Conservation (phyloP, 2,797 vertebrate genomes). For the Spea hammondii region DNA sequence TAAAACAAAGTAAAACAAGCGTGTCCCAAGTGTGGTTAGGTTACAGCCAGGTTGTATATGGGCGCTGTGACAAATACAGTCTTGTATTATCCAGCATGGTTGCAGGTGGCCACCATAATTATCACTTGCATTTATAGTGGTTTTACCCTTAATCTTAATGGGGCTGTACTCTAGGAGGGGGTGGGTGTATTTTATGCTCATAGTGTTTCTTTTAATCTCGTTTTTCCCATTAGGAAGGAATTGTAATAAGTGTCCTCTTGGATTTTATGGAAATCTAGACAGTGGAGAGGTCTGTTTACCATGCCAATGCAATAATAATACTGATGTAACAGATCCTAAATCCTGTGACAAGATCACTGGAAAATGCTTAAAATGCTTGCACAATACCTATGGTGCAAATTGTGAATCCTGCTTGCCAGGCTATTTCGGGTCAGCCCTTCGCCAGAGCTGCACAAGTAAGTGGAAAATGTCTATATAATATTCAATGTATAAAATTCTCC, state of each 20-base stretch:
- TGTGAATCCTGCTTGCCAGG: constrained; percentile 83
- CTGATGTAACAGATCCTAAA: constrained; percentile 65
- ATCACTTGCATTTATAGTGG: too few species aligned
- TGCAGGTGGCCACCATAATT: too few species aligned
- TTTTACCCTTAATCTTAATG: too few species aligned
- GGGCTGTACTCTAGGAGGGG: too few species aligned
- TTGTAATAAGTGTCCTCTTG: constrained; percentile 74
- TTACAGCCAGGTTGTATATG: too few species aligned
- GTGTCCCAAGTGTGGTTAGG: too few species aligned
- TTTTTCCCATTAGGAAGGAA: constrained; percentile 65
- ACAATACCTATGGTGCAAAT: constrained; percentile 74
- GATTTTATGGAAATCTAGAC: constrained; percentile 74
- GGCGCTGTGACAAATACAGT: too few species aligned
- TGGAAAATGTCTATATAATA: neutral
- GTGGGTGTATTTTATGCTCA: neutral
- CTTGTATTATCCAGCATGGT: too few species aligned
- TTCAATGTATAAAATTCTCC: too few species aligned
- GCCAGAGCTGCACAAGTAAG: constrained; percentile 81
- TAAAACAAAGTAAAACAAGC: too few species aligned
- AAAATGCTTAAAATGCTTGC: constrained; percentile 76
- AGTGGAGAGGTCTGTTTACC: constrained; percentile 62
- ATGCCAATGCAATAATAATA: constrained; percentile 83
- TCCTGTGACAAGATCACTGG: constrained; percentile 76
- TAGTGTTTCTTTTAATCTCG: neutral
- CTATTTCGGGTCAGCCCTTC: constrained; percentile 78